Evolutionary conservation across 2,797 vertebrate species (phyloP), one percentile per base, ranked within the genome.

Genomic region (Chrysolophus pictus): DNA sequence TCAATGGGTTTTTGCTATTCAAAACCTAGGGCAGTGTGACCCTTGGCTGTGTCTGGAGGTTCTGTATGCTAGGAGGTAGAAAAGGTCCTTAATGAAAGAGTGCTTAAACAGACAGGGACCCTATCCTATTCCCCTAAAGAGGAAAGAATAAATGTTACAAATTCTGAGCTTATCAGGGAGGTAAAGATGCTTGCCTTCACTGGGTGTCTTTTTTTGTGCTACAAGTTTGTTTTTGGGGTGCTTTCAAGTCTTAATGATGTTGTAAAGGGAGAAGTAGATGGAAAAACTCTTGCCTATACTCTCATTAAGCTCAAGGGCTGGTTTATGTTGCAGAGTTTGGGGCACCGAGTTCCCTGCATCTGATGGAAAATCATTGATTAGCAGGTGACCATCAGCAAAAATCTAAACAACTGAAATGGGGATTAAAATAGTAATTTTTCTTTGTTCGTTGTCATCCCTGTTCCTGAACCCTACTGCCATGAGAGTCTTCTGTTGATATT

Each of bases 101-200:
- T 56, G 31, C 49, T 68, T 58, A 49, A 44, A 87, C 31, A 37
- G 19, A 71, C 41, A 13, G 58, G 44, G 74, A 44, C 42, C 42
- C 42, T 44, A 44, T 44, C 17, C 42, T 44, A 19, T 44, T 44
- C 17, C 42, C 18, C 73, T 47, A 4, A 46, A 84, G 77, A 29
- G 24, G 10, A 6, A 46, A 68, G 41, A 31, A 15, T 68, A n/a
- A 60, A 29, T 51, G 15, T 0, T 24, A 4, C 0, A 1, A 19
- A 4, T 55, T 73, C 13, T 56, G 7, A 21, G 44, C 69, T 1
- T 18, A 11, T 63, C 23, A 12, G 0, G 15, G 55, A 89, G 46
- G 14, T 39, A 39, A 70, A 84, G 44, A 3, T 59, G 35, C 29
- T 56, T 0, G 0, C 42, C 42, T 64, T 56, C 64, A 0, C 26